Percentiles rank a stretch among this genome's conserved stretches.
phyloP scores from a whole-genome alignment of 2,113 vertebrate genomes.

The Rhinopomastus cyanomelas region DNA sequence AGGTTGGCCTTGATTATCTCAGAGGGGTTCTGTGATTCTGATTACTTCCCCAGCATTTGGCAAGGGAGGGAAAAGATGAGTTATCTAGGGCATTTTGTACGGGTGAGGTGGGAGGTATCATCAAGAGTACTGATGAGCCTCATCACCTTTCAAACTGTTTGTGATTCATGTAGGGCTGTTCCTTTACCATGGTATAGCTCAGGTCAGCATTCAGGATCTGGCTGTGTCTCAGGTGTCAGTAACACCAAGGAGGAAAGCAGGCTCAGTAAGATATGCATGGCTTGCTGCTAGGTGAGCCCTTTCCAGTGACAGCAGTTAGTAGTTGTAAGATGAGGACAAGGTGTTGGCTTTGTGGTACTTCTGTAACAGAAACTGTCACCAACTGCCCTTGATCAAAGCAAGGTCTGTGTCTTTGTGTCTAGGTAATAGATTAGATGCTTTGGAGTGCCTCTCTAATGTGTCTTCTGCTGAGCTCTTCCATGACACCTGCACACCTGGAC shows the following conservation, averaged over 20 bases:
- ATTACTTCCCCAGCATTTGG: too few relatives aligned
- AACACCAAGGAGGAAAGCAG: neutral
- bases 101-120: neutral
- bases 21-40: too few relatives aligned
- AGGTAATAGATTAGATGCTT: neutral
- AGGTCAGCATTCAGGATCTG: neutral
- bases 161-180: neutral
- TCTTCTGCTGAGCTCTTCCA: neutral
- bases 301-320: neutral
- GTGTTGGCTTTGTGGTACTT: neutral
- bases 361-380: neutral
- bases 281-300: neutral
- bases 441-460: neutral
- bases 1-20: too few relatives aligned
- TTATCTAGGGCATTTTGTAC: neutral
- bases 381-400: neutral
- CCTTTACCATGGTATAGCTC: neutral
- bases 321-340: neutral
- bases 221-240: neutral
- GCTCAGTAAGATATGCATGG: neutral
- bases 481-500: neutral
- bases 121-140: neutral
- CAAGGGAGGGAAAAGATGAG: neutral
- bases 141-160: neutral
- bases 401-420: neutral